A percentile compares a stretch with the other conserved stretches of the same genome.
phyloP scores from a whole-genome alignment of 2,888 invertebrate species.

The Tenthredo notha region DNA sequence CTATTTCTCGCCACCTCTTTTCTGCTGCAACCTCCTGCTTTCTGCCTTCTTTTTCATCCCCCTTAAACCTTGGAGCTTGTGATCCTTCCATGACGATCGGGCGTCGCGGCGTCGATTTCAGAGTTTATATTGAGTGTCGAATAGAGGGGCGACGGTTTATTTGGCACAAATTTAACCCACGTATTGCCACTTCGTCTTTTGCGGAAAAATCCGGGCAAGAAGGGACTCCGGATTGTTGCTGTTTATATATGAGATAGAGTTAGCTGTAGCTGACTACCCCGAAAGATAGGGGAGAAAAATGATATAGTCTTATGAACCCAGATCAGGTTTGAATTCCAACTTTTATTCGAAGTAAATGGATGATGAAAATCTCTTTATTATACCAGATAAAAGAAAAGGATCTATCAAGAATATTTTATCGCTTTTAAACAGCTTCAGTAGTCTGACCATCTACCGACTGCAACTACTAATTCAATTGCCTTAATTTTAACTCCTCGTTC shows the following conservation, averaged over 20 bases:
- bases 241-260: neutral
- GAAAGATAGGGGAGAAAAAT: constrained; percentile 8
- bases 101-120: neutral
- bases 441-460: neutral
- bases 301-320: neutral
- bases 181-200: constrained; percentile 41
- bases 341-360: neutral
- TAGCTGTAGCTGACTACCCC: neutral
- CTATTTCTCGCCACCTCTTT: constrained; percentile 30
- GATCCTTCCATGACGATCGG: constrained; percentile 37
- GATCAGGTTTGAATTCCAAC: neutral
- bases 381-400: neutral
- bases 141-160: constrained; percentile 10
- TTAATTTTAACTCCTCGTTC: neutral
- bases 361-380: neutral
- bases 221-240: neutral
- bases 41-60: neutral
- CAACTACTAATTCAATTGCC: constrained; percentile 1
- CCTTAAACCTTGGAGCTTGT: neutral
- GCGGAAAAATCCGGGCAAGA: neutral
- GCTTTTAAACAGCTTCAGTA: neutral
- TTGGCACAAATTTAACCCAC: constrained; percentile 43
- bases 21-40: neutral
- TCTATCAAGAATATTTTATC: neutral
- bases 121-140: constrained; percentile 30